Evolutionary conservation across 2,113 vertebrate genomes (phyloP).

Genomic region (Pachycephala philippinensis): DNA sequence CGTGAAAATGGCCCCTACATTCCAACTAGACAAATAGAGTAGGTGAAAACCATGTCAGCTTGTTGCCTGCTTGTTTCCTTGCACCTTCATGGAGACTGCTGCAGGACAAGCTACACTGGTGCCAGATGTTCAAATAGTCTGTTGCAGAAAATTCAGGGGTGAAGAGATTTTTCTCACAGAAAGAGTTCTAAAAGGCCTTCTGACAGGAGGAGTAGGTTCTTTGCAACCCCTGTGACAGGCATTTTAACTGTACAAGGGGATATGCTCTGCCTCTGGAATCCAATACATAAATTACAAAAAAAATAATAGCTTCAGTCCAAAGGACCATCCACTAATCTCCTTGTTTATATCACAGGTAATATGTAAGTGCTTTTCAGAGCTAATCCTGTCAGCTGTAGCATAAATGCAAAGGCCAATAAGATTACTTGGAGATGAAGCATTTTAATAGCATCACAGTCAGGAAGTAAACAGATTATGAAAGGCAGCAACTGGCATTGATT

Average conservation of each 20-base stretch:
- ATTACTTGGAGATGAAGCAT: neutral
- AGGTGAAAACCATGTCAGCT: neutral
- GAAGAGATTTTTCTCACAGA: neutral
- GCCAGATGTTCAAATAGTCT: neutral
- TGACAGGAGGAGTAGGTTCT: neutral
- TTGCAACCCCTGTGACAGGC: neutral
- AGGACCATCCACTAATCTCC: neutral
- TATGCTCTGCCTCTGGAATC: neutral
- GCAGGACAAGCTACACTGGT: too few species aligned
- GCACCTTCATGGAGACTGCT: neutral
- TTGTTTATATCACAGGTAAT: slow-evolving; percentile 24
- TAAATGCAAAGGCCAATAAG: neutral
- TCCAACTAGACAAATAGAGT: neutral
- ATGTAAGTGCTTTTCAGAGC: slow-evolving; percentile 22
- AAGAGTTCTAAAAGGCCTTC: neutral
- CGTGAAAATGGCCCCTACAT: neutral
- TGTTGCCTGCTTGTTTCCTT: neutral
- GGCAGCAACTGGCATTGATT: slow-evolving; percentile 31
- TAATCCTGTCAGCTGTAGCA: slow-evolving; percentile 25
- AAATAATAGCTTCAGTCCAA: neutral
- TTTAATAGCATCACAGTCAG: slow-evolving; percentile 42
- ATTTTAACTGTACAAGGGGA: neutral
- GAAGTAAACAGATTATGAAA: slow-evolving; percentile 51
- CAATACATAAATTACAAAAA: neutral
- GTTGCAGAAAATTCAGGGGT: neutral